Conservation (phyloP, 2,888 invertebrate genomes). For the Cheilosia urbana region DNA sequence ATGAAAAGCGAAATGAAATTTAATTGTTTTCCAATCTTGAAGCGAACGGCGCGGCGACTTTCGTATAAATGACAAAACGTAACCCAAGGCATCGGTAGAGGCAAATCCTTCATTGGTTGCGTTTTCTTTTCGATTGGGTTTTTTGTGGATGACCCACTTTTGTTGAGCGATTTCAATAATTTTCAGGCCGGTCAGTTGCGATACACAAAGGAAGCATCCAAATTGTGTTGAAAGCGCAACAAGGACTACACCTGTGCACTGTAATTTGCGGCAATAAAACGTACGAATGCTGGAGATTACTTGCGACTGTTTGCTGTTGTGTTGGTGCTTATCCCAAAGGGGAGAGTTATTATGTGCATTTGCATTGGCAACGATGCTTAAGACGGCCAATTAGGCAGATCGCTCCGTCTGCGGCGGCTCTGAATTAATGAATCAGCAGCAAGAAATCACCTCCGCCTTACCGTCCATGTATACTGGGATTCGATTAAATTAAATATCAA, state of each 20-base stretch:
- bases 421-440: too few relatives aligned
- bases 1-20: conserved; percentile 14
- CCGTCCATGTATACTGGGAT: too few relatives aligned
- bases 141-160: conserved; percentile 35
- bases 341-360: too few relatives aligned
- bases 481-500: too few relatives aligned
- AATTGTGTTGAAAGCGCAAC: neutral
- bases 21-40: conserved; percentile 39
- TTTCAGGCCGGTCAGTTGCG: neutral
- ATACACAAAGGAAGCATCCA: neutral
- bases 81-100: neutral
- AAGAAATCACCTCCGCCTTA: too few relatives aligned
- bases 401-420: too few relatives aligned
- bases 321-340: too few relatives aligned
- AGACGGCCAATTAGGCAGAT: too few relatives aligned
- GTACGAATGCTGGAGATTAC: conserved; percentile 46
- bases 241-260: conserved; percentile 47
- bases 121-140: conserved; percentile 10
- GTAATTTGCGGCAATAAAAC: conserved; percentile 68
- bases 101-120: conserved; percentile 2
- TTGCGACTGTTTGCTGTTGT: neutral
- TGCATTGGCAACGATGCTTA: too few relatives aligned
- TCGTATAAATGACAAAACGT: conserved; percentile 29
- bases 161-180: conserved; percentile 16
- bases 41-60: neutral